Percentiles rank a stretch among this genome's conserved stretches.
Evolutionary conservation across 30 jellyfish, hydroid and myxozoan genomes (phyloP).

Genomic region (Morbakka virulenta): DNA sequence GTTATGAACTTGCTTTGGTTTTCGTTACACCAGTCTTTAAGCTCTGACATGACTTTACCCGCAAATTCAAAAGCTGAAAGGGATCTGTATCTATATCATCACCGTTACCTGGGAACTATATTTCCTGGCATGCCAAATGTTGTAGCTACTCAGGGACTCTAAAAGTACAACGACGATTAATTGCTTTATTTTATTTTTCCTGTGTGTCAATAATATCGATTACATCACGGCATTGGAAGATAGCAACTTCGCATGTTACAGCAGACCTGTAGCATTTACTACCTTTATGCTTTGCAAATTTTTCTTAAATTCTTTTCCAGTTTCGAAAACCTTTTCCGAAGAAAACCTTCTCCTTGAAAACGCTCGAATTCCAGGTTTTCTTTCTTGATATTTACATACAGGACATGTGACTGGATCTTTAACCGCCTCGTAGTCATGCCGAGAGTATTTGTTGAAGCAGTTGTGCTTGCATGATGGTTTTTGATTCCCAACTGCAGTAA

Average conservation of each 20-base stretch:
- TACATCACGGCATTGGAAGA: background rate
- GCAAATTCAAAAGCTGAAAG: no score
- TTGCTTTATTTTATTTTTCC: background rate
- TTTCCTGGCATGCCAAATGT: no score
- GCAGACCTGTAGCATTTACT: no score
- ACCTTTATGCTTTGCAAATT: background rate
- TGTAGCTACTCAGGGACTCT: no score
- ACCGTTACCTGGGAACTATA: no score
- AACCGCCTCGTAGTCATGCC: background rate
- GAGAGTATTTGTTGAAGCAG: background rate
- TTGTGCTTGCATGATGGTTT: background rate
- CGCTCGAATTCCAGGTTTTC: background rate
- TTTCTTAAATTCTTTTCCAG: background rate
- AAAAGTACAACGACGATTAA: no score
- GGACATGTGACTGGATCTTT: background rate
- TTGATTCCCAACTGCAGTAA: background rate
- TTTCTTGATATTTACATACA: background rate
- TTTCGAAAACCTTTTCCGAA: background rate
- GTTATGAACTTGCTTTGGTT: no score
- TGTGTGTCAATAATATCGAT: background rate
- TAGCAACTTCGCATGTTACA: background rate
- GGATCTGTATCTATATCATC: no score
- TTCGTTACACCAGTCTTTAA: no score
- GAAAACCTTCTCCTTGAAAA: no score
- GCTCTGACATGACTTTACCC: no score